These are phyloP conservation scores for Chydorus sphaericus DNA, from an alignment of 2,888 invertebrate genomes.

Conservation along the genomic window DNA sequence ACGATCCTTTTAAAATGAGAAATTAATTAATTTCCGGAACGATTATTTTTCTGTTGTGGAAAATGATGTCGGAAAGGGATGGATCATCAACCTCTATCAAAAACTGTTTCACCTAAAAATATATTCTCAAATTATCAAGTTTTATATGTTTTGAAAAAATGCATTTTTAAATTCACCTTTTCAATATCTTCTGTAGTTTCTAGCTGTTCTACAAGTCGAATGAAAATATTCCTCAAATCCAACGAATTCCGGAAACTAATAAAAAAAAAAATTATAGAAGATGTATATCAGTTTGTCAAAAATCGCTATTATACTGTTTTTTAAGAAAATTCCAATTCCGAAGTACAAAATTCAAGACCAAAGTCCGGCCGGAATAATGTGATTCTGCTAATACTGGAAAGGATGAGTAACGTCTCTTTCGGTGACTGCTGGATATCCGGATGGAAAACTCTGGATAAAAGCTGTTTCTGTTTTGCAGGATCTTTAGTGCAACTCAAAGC, in stretches of 20 bases:
- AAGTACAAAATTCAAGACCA: conserved; percentile 25
- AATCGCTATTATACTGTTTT: conserved; percentile 12
- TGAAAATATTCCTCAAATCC: neutral
- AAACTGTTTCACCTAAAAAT: too few species aligned
- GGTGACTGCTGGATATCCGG: neutral
- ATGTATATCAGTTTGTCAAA: neutral
- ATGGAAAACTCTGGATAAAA: neutral
- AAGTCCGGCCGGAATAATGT: conserved; percentile 21
- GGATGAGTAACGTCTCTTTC: neutral
- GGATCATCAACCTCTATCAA: too few species aligned
- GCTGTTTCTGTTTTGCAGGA: neutral
- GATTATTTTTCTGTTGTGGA: too few species aligned
- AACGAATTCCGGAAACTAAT: neutral
- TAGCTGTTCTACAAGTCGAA: neutral
- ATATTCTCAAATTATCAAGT: too few species aligned
- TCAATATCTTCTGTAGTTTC: neutral
- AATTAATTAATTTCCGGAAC: too few species aligned
- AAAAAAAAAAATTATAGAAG: neutral
- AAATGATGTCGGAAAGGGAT: too few species aligned
- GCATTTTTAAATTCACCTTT: neutral
- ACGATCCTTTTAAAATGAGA: too few species aligned
- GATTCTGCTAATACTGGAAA: neutral
- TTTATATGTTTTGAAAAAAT: too few species aligned
- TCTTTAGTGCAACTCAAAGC: neutral
- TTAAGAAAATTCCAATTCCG: conserved; percentile 21